phyloP scores from a whole-genome alignment of 2,888 invertebrate species.

The Thereva nobilitata region DNA sequence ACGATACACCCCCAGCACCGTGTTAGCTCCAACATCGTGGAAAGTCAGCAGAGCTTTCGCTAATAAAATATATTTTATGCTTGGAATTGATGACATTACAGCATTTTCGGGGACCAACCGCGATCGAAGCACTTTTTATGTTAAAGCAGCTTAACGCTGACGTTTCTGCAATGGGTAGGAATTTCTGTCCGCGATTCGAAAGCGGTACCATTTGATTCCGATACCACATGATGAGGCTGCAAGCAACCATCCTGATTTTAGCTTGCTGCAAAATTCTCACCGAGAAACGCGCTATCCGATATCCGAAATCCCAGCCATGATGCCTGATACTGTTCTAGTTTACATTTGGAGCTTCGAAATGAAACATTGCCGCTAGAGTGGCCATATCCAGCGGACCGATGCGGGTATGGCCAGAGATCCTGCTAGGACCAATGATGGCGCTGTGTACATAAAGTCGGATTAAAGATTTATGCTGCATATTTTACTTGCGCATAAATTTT shows the following conservation, averaged over 20 bases:
- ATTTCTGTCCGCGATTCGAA: conserved; percentile 4
- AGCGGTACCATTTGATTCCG: conserved; percentile 25
- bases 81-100: conserved; percentile 34
- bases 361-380: conserved; percentile 10
- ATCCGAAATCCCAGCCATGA: no score
- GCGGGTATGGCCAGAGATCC: background rate
- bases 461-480: conserved; percentile 43
- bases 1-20: background rate
- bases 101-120: conserved; percentile 12
- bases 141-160: conserved; percentile 24
- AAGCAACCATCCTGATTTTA: background rate
- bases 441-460: conserved; percentile 37
- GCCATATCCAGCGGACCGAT: conserved; percentile 8
- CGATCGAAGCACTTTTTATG: conserved; percentile 10
- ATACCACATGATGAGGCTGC: conserved; percentile 17
- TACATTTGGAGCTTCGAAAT: no score
- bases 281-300: no score
- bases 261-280: no score
- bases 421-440: conserved; percentile 30
- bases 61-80: conserved; percentile 34
- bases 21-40: background rate
- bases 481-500: conserved; percentile 40
- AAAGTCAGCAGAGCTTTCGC: conserved; percentile 28
- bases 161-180: conserved; percentile 14
- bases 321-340: no score